Base-by-base conservation (phyloP, 2,113 vertebrate species). In the Lagopus leucura region DNA sequence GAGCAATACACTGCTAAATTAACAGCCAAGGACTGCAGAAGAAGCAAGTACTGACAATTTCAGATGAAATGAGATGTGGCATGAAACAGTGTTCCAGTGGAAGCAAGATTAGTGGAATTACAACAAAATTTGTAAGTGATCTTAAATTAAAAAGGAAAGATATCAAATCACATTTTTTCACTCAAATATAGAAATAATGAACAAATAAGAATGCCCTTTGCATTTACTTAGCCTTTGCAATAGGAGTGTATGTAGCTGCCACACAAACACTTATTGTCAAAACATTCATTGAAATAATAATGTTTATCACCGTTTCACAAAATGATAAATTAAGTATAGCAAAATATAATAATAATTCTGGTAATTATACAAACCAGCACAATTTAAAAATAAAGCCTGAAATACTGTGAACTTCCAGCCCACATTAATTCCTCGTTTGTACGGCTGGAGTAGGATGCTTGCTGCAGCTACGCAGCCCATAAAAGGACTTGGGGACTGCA, bases 301-400 rank as follows among this genome's bases (percentile, higher is more conserved):
- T 45, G 42, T n/a, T 67, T 45, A 45, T n/a, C 28, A 13, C 8
- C 30, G 36, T 60, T 75, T 47, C n/a, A 28, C 32, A 61, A 60
- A 90, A 81, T n/a, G 7, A 71, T 45, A 90, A 81, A 92, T 84
- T 72, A 92, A 82, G 15, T 43, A 83, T 8, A 81, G 38, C 43
- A 91, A 91, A 91, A 80, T 32, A 83, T 28, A 94, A n/a, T 28
- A 94, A n/a, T 36, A 52, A 80, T 77, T 92, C 45, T 54, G 48
- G 38, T 52, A 82, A 90, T 30, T 77, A 58, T 25, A 60, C 50
- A 88, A 86, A 92, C 36, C 61, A 78, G 36, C 34, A 65, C 36
- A 85, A 83, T 40, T 8, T 24, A 81, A 72, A 75, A 74, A 79
- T 12, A 72, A 71, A 90, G 34, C 25, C 75, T 91, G 58, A 85